Evolutionary conservation across 2,888 invertebrate species (phyloP), one percentile per base, ranked within the genome.

Genomic region (Cotesia congregata): DNA sequence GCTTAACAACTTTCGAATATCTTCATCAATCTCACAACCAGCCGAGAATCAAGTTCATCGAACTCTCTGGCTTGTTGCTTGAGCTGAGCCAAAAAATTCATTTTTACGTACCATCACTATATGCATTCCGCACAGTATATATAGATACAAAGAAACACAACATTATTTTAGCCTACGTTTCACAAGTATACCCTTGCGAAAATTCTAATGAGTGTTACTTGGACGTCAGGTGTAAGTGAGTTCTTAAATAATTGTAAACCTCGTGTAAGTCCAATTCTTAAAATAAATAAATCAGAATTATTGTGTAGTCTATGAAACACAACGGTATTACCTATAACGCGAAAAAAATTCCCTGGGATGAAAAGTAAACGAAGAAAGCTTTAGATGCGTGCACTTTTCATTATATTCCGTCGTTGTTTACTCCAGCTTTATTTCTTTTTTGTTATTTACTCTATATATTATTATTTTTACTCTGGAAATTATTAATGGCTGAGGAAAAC

Each of bases 1-100:
- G 79, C 77, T 81, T 76, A 78, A 77, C 71, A 80, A 77, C 75
- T 81, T 80, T 81, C 62, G 77, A 78, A 81, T 80, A 78, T 81
- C 80, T 81, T 79, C 78, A 81, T 80, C 75, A 80, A 81, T 81
- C 81, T 79, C 78, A 40, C 72, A 30, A 7, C 30, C 30, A 30
- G 30, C 3, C 30, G 30, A 30, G 30, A 39, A 74, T 75, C 38
- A 76, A 79, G 81, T 79, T 81, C 78, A 76, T 61, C 76, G 78
- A 81, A 80, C 80, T 80, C 80, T 76, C 78, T 77, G 30, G 30
- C 30, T 30, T 30, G 30, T 78, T 72, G 67, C 30, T 72, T 68
- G 65, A 60, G 60, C 71, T 40, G 60, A 71, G 65, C 75, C 64
- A 72, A 77, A 74, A 74, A 68, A 67, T 74, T 68, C 67, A 38